Percentiles rank a stretch among this genome's conserved stretches.
Conservation (phyloP, 2,888 invertebrate species). For the Ochlodes sylvanus region DNA sequence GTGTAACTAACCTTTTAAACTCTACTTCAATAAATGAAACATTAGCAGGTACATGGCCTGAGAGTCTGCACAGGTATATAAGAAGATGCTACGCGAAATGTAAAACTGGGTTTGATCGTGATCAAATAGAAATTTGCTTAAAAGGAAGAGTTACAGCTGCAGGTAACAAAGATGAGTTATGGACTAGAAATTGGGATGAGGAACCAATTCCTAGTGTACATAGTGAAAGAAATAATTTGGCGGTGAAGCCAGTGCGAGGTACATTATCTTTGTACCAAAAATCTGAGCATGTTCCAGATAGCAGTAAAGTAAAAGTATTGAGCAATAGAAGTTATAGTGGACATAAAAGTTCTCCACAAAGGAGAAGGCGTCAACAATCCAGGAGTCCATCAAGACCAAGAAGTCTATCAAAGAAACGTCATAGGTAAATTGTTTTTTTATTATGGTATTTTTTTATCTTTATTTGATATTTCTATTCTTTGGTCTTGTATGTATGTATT, state of each 20-base stretch:
- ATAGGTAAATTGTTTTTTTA: slow-evolving; percentile 57
- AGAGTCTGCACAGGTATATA: slow-evolving; percentile 93
- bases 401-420: slow-evolving; percentile 80
- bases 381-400: slow-evolving; percentile 73
- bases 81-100: slow-evolving; percentile 97
- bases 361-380: slow-evolving; percentile 66
- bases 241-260: slow-evolving; percentile 86
- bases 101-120: slow-evolving; percentile 94
- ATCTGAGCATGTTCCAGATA: slow-evolving; percentile 62
- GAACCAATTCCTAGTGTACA: slow-evolving; percentile 96
- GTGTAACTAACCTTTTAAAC: slow-evolving; percentile 65
- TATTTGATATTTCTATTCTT: too few species aligned
- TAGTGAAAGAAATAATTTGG: slow-evolving; percentile 89
- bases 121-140: slow-evolving; percentile 96
- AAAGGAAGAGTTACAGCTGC: slow-evolving; percentile 97
- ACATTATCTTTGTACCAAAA: slow-evolving; percentile 86
- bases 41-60: slow-evolving; percentile 89
- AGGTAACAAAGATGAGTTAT: slow-evolving; percentile 93
- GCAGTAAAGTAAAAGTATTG: slow-evolving; percentile 44
- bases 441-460: neutral
- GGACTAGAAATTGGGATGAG: slow-evolving; percentile 96
- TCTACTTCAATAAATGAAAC: slow-evolving; percentile 65
- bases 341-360: slow-evolving; percentile 68
- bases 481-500: too few species aligned
- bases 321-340: slow-evolving; percentile 55